Base-by-base conservation (phyloP, 2,113 vertebrate genomes). In the Phyllostomus discolor region DNA sequence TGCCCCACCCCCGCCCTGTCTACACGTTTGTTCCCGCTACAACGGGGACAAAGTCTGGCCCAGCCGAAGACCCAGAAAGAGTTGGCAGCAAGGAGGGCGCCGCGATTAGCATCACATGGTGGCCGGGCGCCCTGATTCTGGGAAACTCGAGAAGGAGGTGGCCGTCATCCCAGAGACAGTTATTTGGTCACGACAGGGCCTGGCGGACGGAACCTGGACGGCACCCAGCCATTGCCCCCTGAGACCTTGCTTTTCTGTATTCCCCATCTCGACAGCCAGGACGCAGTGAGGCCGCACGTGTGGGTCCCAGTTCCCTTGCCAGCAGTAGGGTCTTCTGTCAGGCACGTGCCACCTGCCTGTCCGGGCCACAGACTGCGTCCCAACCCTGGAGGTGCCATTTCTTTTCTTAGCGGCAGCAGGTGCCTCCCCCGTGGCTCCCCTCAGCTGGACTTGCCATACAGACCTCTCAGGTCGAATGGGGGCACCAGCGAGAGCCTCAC, bases 371-470 rank as follows among this genome's bases (percentile, higher is more conserved):
- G 5, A 31, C 6, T 4, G 6, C 0, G 7, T 14, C 72, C 57
- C 28, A 43, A 17, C 14, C 62, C 15, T 19, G 52, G 22, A 46
- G 35, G 31, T 19, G 6, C 31, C 1, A 15, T 11, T 48, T 31
- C 28, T 52, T 28, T 41, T 19, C 33, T 66, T 15, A 17, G 57
- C 43, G 0, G 8, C 3, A 1, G 15, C 28, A 10, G 78, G 46
- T 7, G 38, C 11, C 22, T 3, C 1, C 12, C 3, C 20, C 38
- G 7, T 0, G 0, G 0, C 46, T 10, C 2, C 28, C 14, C 26
- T 31, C 1, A 19, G 3, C n/a, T 20, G 35, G 26, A 5, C 41
- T 8, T 41, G 14, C 15, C 2, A 66, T 1, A 7, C 50, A 1
- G 33, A 15, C n/a, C 28, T 78, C 57, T 38, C 14, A 3, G 35